Evolutionary conservation across 2,888 invertebrate species (phyloP).

Genomic region (Exephanes ischioxanthus): DNA sequence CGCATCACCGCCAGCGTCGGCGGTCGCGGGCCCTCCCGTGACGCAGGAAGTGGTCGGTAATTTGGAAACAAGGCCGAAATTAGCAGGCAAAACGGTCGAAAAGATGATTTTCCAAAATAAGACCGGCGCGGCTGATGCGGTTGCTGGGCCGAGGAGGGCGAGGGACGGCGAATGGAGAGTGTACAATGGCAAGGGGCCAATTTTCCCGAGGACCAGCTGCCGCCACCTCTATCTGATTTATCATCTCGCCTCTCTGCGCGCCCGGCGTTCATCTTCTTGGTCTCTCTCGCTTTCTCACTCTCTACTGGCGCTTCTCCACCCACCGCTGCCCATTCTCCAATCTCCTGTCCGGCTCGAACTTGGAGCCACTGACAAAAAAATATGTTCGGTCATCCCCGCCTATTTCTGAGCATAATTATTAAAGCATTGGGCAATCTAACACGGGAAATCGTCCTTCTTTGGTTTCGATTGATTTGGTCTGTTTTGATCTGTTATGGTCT

Average conservation of each 20-base stretch:
- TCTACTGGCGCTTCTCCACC: constrained; percentile 50
- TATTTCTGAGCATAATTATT: constrained; percentile 10
- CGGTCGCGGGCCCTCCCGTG: constrained; percentile 28
- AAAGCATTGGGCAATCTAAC: not conserved
- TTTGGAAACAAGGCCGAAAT: constrained; percentile 79
- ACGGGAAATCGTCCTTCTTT: not conserved
- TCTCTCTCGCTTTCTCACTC: constrained; percentile 55
- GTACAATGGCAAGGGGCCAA: constrained; percentile 72
- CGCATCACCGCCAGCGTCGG: constrained; percentile 34
- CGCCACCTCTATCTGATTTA: constrained; percentile 82
- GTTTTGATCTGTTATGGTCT: no score
- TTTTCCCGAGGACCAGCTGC: constrained; percentile 83
- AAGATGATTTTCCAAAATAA: constrained; percentile 84
- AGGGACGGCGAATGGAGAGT: not conserved
- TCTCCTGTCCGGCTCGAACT: constrained; percentile 34
- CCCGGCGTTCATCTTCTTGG: constrained; percentile 51
- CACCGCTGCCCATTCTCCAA: constrained; percentile 41
- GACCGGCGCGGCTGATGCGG: constrained; percentile 68
- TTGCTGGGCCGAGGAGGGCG: constrained; percentile 67
- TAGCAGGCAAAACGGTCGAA: constrained; percentile 81
- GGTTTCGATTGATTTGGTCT: not conserved
- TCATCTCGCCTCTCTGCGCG: constrained; percentile 75
- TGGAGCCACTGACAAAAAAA: not conserved
- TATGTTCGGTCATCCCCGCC: constrained; percentile 41
- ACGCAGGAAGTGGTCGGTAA: constrained; percentile 81